Base-by-base conservation (phyloP, 2,888 invertebrate species). In the Capitulum mitella region DNA sequence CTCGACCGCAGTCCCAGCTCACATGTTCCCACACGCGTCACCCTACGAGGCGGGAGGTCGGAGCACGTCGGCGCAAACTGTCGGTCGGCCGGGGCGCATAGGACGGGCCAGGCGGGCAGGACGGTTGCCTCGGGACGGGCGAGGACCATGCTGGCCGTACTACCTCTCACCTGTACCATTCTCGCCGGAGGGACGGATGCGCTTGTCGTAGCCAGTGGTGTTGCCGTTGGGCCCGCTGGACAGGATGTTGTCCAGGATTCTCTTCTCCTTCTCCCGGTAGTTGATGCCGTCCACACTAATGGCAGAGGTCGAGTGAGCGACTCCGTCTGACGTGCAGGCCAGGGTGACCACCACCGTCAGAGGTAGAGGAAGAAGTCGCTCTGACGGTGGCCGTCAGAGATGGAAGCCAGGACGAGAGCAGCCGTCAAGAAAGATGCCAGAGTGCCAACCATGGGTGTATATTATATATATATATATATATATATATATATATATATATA, bases 191-290 rank as follows among this genome's bases (percentile, higher is more conserved):
- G 96, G 96, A 85, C 96, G 89, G 86, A 96, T 96, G 85, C 95
- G 89, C 82, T 95, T 94, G 88, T 96, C 96, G 89, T 96, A 96
- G 83, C 93, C 90, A 43, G n/a, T 75, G n/a, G n/a, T 10, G 75
- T 75, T 75, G 40, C 75, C n/a, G 22, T n/a, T 51, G 83, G 93
- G n/a, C 93, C 81, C 93, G 93, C n/a, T n/a, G 82, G 95, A 95
- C 85, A 96, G 89, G 87, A 96, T 96, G 88, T 93, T 92, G 88
- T 96, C 96, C 87, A 96, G 89, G 84, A 96, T 94, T 88, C 94
- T 92, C 87, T 96, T 96, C 88, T 96, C 96, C 88, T 93, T 94
- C 89, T 94, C 94, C 84, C 96, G 90, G 89, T 93, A 95, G 90
- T 95, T 95, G 86, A 93, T 91, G 89, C 92, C 93, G 85, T 89